Evolutionary conservation across 2,888 invertebrate genomes (phyloP), one percentile per base, ranked within the genome.

Genomic region (Aethes cnicana): DNA sequence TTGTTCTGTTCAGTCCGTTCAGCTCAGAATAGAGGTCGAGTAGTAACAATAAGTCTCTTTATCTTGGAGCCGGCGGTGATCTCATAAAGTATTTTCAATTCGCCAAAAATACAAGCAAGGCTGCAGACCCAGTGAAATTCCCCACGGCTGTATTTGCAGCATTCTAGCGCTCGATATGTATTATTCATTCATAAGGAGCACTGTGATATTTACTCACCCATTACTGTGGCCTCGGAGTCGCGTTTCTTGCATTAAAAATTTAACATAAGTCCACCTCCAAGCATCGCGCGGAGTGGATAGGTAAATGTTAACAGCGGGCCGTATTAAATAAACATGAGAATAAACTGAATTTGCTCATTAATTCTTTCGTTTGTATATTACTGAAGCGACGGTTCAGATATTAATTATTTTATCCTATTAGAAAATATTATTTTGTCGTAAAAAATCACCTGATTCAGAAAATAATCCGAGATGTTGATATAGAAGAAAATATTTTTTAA

Each of bases 171-270:
- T 69, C 69, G 65, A 69, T 79, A 78, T 81, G 69, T 84, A 82
- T 86, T 81, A 86, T 85, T 85, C 78, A 86, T 81, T 77, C 79
- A 79, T 81, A 78, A 81, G 77, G 77, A 82, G 79, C 78, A 73
- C 76, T 71, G 72, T 76, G 81, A 83, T 86, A 83, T 86, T 86
- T 86, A 85, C 82, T 77, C 76, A 74, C 72, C 82, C 81, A 85
- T 85, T 84, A 84, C 79, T 66, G 76, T 63, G 76, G 72, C 72
- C 73, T 73, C 65, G 57, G 68, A 77, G 81, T 81, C 81, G 77
- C 80, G 71, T 79, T 78, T 73, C 78, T 78, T 70, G 69, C 76
- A 79, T 84, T 84, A 82, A 83, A 82, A 78, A 84, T 84, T 76
- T 74, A 84, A 68, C 71, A 65, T 65, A 55, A 74, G 72, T 72